Conservation (phyloP, 1,140 invertebrate species). For the Pantala flavescens region DNA sequence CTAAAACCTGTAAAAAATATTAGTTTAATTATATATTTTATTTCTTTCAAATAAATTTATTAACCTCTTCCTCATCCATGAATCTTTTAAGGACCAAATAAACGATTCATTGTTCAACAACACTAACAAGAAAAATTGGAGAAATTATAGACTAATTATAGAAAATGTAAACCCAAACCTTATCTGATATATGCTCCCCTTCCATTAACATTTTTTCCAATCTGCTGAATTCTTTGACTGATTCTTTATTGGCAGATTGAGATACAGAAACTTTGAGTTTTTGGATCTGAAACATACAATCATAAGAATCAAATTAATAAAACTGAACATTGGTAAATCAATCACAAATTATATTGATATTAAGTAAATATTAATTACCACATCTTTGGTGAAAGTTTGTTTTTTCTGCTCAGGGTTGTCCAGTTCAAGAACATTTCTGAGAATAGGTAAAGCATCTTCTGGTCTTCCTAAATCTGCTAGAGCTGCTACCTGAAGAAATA, state of each 20-base stretch:
- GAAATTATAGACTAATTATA: too few relatives aligned
- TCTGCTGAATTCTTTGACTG: slow-evolving; percentile 34
- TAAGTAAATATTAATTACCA: slow-evolving; percentile 29
- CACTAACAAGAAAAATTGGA: too few relatives aligned
- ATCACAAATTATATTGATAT: too few relatives aligned
- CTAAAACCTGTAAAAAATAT: slow-evolving; percentile 29
- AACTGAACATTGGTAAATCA: too few relatives aligned
- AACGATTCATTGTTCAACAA: too few relatives aligned
- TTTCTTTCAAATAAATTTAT: neutral
- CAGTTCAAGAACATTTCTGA: slow-evolving; percentile 44
- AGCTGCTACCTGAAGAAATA: slow-evolving; percentile 39
- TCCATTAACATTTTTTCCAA: slow-evolving; percentile 35
- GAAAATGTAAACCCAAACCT: slow-evolving; percentile 28
- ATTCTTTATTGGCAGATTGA: slow-evolving; percentile 29
- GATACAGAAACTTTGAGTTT: slow-evolving; percentile 32
- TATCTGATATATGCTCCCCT: slow-evolving; percentile 32
- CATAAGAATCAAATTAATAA: too few relatives aligned
- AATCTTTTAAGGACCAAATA: too few relatives aligned
- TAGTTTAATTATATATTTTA: slow-evolving; percentile 3
- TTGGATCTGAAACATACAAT: slow-evolving; percentile 36
- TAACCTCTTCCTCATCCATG: too few relatives aligned
- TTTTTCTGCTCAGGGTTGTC: slow-evolving; percentile 39
- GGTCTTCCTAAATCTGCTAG: slow-evolving; percentile 47
- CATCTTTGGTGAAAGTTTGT: slow-evolving; percentile 41
- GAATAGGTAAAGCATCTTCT: slow-evolving; percentile 50